Base-by-base conservation (phyloP, 2,113 vertebrate genomes). In the Esox niger region DNA sequence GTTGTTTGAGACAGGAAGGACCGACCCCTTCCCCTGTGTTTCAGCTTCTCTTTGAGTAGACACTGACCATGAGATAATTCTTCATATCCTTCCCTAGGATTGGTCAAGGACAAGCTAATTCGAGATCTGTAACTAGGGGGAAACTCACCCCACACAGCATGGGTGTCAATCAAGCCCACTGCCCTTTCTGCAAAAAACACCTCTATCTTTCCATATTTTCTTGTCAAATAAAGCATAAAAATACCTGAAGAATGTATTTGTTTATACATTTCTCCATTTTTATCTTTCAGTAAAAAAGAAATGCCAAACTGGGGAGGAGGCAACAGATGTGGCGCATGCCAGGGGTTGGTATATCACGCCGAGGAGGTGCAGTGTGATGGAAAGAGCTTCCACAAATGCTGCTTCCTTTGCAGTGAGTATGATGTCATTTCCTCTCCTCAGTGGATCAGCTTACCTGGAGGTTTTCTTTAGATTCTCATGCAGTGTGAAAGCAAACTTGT, bases 241-340 rank as follows among this genome's bases (percentile, higher is more conserved):
- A n/a, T n/a, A n/a, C n/a, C n/a, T n/a, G n/a, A n/a, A n/a, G n/a
- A n/a, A n/a, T n/a, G n/a, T n/a, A n/a, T n/a, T 13, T 71, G 10
- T 58, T 52, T 23, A 1, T 55, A n/a, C n/a, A n/a, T n/a, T n/a
- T n/a, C n/a, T 25, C 2, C 3, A 20, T n/a, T 1, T 58, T 1
- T 31, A 21, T 76, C 33, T 83, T 0, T 2, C 4, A 23, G 0
- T 77, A 80, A 66, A 52, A 95, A n/a, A n/a, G n/a, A 62, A 1
- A 89, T 98, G 96, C 95, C 96, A 0, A 95, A 96, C 87, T 98
- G 96, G 96, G 96, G 96, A 70, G 95, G 96, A 1, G 96, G 96
- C 33, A 98, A 96, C 91, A 92, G 94, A 66, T 98, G 96, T 0
- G 84, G 90, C 0, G 91, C 94, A 52, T 98, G 96, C 1, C 85